Percentiles rank a stretch among this genome's conserved stretches.
phyloP scores from a whole-genome alignment of 2,888 invertebrate genomes.

The Petrolisthes cinctipes region DNA sequence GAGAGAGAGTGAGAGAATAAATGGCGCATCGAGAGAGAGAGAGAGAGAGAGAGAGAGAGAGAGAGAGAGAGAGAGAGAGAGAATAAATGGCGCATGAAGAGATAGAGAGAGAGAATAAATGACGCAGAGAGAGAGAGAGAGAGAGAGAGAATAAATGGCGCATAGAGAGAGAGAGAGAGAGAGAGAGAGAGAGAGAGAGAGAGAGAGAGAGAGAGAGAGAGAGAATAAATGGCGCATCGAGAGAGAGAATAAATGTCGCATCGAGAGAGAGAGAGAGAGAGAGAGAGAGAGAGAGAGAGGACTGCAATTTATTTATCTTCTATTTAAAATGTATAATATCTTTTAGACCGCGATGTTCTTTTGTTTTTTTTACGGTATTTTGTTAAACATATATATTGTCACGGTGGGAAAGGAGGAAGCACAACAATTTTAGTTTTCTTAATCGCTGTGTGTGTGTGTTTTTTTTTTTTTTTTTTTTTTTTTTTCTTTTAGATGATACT shows the following conservation, averaged over 20 bases:
- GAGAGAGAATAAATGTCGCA: neutral
- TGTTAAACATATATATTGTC: neutral
- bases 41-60: no score
- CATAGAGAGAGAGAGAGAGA: neutral
- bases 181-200: neutral
- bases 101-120: no score
- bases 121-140: slow-evolving; percentile 1
- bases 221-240: neutral
- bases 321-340: neutral
- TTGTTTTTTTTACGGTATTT: neutral
- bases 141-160: slow-evolving; percentile 8
- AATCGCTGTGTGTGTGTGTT: no score
- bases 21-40: no score
- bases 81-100: no score
- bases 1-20: no score
- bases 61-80: no score
- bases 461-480: no score
- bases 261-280: slow-evolving; percentile 11
- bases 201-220: slow-evolving; percentile 12
- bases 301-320: neutral
- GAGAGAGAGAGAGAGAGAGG: neutral
- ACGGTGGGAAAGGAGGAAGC: no score
- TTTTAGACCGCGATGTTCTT: neutral
- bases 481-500: no score
- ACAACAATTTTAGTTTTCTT: no score